Base-by-base conservation (phyloP, 2,888 invertebrate species). In the Limnephilus rhombicus region DNA sequence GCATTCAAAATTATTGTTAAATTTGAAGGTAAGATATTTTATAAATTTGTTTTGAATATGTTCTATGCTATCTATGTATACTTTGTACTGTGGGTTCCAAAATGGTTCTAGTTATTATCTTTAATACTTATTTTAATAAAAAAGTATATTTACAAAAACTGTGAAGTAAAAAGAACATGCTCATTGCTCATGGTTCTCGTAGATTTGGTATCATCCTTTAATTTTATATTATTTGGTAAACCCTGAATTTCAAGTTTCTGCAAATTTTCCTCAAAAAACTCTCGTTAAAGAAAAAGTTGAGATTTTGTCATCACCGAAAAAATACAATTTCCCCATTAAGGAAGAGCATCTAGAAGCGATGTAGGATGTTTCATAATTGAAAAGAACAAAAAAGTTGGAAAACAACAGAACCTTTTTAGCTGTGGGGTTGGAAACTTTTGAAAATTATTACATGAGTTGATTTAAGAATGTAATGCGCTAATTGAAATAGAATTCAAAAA, bases 241-340 rank as follows among this genome's bases (percentile, higher is more conserved):
- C 83, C 83, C 83, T 83, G 83, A 29, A 31, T 31, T 82, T 82
- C 2, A 18, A 1, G 18, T 83, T 83, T 37, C 37, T 18, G 83
- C 83, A 83, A 34, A 83, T 37, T 34, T 83, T 41, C 83, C 18
- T 9, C 83, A 24, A 83, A 83, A 83, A 83, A 37, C 37, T 83
- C 83, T 83, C 24, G 83, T 83, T 83, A 83, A 83, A 83, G 37
- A 83, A 83, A 34, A 37, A 24, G 83, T 83, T 83, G 7, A 34
- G 37, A 11, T 83, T 83, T 83, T 83, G 83, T 34, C 4, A 37
- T 37, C 37, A 83, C 18, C 18, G 12, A 83, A 68, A 68, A 83
- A 83, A 83, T 83, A 83, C 83, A 68, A 68, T 68, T 68, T 68
- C 68, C n/a, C 68, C 9, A 68, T 68, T 68, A 68, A 68, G 68